Evolutionary conservation across 2,113 vertebrate species (phyloP).

Genomic region (Pedionomus torquatus): DNA sequence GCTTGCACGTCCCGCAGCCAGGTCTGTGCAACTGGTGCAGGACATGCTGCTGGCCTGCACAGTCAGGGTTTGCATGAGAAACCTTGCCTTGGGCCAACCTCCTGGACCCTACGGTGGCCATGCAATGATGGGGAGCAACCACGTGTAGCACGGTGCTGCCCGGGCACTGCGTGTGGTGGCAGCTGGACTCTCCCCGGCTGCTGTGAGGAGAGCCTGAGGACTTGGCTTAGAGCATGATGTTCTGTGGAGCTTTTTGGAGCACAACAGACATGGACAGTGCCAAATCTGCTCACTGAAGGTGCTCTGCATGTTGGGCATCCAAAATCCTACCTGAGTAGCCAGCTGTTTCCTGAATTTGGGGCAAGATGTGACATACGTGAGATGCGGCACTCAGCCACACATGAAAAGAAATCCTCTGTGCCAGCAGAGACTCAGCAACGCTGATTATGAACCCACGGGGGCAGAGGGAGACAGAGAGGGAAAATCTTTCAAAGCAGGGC

Average conservation of each 20-base stretch:
- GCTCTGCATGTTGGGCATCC: background rate
- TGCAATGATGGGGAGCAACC: fast-evolving
- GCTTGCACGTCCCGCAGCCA: background rate
- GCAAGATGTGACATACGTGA: fast-evolving
- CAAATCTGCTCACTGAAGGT: fast-evolving
- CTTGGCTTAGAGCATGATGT: background rate
- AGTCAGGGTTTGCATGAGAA: background rate
- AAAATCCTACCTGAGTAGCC: fast-evolving
- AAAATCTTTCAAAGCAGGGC: background rate
- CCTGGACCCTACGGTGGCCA: fast-evolving
- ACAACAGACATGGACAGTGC: fast-evolving
- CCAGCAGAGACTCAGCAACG: fast-evolving
- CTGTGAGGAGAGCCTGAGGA: background rate
- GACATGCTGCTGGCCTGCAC: fast-evolving
- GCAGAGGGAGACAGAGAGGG: background rate
- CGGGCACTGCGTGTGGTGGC: fast-evolving
- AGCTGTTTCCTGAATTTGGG: background rate
- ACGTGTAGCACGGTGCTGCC: background rate
- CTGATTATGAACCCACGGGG: fast-evolving
- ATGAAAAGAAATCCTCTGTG: background rate
- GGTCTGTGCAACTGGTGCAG: background rate
- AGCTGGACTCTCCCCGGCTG: fast-evolving
- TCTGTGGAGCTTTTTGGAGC: background rate
- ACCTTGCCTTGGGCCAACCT: background rate
- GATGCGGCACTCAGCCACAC: background rate